phyloP scores from a whole-genome alignment of 2,113 vertebrate species.

The Cervus canadensis region DNA sequence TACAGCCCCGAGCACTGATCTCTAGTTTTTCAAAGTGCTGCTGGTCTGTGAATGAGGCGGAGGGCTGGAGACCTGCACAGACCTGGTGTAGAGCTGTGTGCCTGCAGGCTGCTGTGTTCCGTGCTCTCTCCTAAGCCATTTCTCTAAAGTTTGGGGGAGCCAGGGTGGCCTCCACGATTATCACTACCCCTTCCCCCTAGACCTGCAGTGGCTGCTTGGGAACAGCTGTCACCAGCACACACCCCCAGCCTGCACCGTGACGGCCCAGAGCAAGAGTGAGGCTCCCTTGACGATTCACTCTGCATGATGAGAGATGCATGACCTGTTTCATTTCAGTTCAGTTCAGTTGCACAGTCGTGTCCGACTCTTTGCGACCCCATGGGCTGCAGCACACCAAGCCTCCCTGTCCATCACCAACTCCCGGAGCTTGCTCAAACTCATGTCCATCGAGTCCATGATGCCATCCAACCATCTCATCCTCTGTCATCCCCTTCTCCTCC shows the following conservation, averaged over 20 bases:
- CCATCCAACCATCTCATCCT: neutral
- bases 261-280: neutral
- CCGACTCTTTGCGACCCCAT: neutral
- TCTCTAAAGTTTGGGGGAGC: too few relatives aligned
- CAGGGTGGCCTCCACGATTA: neutral
- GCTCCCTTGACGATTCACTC: fast-evolving
- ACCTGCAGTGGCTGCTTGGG: neutral
- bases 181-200: neutral
- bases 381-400: neutral
- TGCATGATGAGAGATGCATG: neutral
- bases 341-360: neutral
- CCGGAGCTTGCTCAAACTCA: neutral
- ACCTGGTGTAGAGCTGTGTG: fast-evolving
- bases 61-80: neutral
- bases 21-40: neutral
- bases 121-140: fast-evolving
- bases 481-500: neutral
- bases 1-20: neutral
- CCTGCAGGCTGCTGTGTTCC: neutral
- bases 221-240: fast-evolving
- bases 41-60: fast-evolving
- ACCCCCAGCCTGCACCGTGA: fast-evolving
- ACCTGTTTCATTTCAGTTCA: neutral
- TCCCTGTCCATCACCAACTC: neutral
- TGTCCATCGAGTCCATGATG: neutral